Evolutionary conservation across 2,113 vertebrate species (phyloP).

Genomic region (Anarhynchus alexandrinus): DNA sequence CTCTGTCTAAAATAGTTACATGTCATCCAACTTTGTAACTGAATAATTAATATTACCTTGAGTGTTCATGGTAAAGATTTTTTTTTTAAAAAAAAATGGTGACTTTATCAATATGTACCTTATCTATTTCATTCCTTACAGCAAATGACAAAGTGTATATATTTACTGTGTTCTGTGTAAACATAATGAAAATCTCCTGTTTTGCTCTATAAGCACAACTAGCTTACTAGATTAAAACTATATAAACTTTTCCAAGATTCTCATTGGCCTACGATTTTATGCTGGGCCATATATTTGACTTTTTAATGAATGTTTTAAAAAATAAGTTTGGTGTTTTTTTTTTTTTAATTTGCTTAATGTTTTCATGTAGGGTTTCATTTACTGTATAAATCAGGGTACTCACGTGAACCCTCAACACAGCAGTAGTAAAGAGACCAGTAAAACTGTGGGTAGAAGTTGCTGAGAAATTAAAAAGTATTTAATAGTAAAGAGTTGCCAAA

Average conservation of each 20-base stretch:
- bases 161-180: background rate
- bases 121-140: background rate
- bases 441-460: background rate
- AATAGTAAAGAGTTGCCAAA: background rate
- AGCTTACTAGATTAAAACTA: background rate
- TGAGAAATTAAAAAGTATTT: background rate
- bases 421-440: background rate
- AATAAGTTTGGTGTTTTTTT: background rate
- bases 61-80: background rate
- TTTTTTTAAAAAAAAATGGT: background rate
- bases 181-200: background rate
- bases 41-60: background rate
- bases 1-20: accelerated
- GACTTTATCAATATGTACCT: background rate
- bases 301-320: background rate
- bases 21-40: background rate
- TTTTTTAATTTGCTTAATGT: background rate
- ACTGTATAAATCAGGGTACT: background rate
- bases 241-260: background rate
- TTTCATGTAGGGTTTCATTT: background rate
- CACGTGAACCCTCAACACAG: background rate
- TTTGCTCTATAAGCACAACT: background rate
- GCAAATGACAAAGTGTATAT: background rate
- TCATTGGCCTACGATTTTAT: background rate
- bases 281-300: background rate